A percentile compares a stretch with the other conserved stretches of the same genome.
Evolutionary conservation across 2,888 invertebrate genomes (phyloP).

Genomic region (Heliconius hortense): DNA sequence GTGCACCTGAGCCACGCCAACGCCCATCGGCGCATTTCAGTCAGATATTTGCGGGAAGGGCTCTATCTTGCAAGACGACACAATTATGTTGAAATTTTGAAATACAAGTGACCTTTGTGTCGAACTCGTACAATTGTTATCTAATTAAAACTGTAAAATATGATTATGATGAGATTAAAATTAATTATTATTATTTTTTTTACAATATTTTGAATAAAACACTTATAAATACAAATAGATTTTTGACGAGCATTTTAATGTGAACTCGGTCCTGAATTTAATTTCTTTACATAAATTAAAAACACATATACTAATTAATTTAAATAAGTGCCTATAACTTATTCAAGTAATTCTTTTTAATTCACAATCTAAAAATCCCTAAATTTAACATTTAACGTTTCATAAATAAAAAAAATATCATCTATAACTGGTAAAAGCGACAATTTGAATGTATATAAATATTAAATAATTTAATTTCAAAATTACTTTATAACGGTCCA

Average conservation of each 20-base stretch:
- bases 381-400: background rate
- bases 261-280: background rate
- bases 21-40: conserved; percentile 69
- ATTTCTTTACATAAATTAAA: background rate
- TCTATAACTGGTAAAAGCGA: background rate
- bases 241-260: background rate
- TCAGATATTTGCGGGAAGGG: conserved; percentile 68
- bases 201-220: background rate
- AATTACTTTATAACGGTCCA: conserved; percentile 38
- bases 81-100: conserved; percentile 77
- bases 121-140: conserved; percentile 40
- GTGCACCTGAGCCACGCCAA: conserved; percentile 79
- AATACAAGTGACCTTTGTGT: conserved; percentile 48
- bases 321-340: conserved; percentile 2
- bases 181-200: background rate
- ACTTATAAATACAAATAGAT: background rate
- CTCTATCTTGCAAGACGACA: conserved; percentile 68
- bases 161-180: background rate
- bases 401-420: background rate
- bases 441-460: conserved; percentile 22
- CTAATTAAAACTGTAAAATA: conserved; percentile 13
- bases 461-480: conserved; percentile 18
- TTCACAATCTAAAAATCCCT: background rate
- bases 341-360: background rate
- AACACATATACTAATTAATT: background rate